phyloP scores from a whole-genome alignment of 2,888 invertebrate species.

The Mythimna albipuncta region DNA sequence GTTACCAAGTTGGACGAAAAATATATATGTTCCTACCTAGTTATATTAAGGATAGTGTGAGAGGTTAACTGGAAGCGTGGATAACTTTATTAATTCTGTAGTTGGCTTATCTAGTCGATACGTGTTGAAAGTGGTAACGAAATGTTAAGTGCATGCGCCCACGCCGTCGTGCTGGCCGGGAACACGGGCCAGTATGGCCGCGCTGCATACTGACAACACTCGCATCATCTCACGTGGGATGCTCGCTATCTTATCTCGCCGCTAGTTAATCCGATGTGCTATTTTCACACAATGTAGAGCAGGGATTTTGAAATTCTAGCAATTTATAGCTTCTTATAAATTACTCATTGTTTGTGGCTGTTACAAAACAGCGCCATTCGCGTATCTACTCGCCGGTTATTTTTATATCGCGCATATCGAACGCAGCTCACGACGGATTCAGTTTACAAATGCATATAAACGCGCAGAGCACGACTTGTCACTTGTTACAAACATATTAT shows the following conservation, averaged over 20 bases:
- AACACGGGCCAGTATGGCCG: conserved; percentile 40
- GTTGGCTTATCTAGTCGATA: conserved; percentile 75
- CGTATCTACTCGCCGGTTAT: conserved; percentile 48
- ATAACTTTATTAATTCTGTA: conserved; percentile 81
- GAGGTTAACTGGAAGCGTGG: conserved; percentile 70
- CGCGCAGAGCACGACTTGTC: conserved; percentile 36
- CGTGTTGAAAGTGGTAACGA: conserved; percentile 82
- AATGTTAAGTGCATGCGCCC: conserved; percentile 83
- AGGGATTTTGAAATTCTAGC: conserved; percentile 76
- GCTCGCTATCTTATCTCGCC: conserved; percentile 86
- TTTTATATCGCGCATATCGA: conserved; percentile 53
- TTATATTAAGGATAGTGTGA: conserved; percentile 53
- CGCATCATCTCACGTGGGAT: conserved; percentile 76
- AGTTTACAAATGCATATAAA: conserved; percentile 51
- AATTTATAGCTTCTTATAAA: conserved; percentile 61
- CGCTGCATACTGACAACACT: conserved; percentile 56
- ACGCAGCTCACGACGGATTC: conserved; percentile 35
- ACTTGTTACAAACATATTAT: conserved; percentile 26
- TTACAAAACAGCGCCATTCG: conserved; percentile 60
- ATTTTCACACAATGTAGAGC: conserved; percentile 81
- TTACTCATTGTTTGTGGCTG: conserved; percentile 57
- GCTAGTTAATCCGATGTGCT: conserved; percentile 80
- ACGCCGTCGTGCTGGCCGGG: conserved; percentile 69
- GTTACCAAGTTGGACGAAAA: conserved; percentile 1
- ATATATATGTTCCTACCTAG: conserved; percentile 8